phyloP scores from a whole-genome alignment of 1,140 invertebrate genomes.

The Platyura marginata region DNA sequence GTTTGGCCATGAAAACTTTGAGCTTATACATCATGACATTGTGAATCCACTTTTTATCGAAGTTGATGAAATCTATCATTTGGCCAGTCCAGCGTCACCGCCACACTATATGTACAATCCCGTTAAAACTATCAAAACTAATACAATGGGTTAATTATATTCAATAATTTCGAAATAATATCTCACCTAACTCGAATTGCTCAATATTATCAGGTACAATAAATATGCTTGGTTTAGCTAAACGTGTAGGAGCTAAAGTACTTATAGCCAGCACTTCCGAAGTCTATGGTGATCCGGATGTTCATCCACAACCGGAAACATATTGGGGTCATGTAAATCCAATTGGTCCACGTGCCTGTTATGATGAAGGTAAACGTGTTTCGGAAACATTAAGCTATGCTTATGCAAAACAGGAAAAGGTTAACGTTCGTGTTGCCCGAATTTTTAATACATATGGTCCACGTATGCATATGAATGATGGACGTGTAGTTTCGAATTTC shows the following conservation, averaged over 20 bases:
- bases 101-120: conserved; percentile 99
- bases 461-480: conserved; percentile 98
- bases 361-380: conserved; percentile 97
- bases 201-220: conserved; percentile 48
- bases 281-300: conserved; percentile 95
- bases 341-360: conserved; percentile 87
- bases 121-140: conserved; percentile 99
- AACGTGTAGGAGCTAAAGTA: conserved; percentile 83
- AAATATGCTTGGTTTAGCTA: conserved; percentile 91
- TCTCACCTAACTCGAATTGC: neutral
- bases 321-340: conserved; percentile 99
- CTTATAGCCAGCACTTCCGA: conserved; percentile 97
- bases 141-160: conserved; percentile 58
- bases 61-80: conserved; percentile 97
- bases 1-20: conserved; percentile 98
- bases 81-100: conserved; percentile 95
- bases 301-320: conserved; percentile 85
- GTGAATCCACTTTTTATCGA: conserved; percentile 96
- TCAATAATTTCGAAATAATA: neutral
- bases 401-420: conserved; percentile 90
- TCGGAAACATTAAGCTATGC: conserved; percentile 94
- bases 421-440: conserved; percentile 85
- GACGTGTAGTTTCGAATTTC: conserved; percentile 96
- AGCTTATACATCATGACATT: conserved; percentile 97
- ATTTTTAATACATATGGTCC: conserved; percentile 99